A percentile compares a stretch with the other conserved stretches of the same genome.
These are phyloP conservation scores for Heterodera filipjevi DNA, from an alignment of 2,888 invertebrate genomes.

Conservation along the genomic window DNA sequence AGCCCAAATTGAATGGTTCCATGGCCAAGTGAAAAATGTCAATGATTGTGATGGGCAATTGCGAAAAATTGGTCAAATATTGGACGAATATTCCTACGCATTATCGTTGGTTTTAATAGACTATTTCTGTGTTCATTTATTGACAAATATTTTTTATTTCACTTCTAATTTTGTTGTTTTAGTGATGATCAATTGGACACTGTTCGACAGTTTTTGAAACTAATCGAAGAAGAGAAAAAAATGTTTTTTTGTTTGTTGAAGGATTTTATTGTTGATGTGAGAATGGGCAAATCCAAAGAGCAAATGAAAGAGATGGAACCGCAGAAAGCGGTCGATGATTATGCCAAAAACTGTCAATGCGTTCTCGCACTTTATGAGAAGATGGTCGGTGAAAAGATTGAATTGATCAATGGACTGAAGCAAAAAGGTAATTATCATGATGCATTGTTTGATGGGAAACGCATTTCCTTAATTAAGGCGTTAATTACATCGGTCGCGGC, in stretches of 20 bases:
- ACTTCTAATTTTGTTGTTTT: neutral
- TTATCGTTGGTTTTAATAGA: neutral
- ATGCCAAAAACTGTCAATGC: neutral
- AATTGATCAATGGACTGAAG: neutral
- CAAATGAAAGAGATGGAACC: neutral
- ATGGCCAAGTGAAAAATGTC: too few species aligned
- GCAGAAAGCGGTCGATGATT: neutral
- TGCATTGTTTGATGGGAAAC: too few species aligned
- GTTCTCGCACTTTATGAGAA: neutral
- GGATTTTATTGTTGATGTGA: neutral
- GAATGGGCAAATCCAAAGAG: neutral
- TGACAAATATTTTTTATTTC: too few species aligned
- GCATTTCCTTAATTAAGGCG: neutral
- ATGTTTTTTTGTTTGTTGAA: neutral
- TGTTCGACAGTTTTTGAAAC: neutral
- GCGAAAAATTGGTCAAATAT: neutral
- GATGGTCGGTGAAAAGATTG: neutral
- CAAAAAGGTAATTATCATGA: neutral
- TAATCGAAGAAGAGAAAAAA: neutral
- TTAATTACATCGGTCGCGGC: neutral
- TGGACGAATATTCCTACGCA: neutral
- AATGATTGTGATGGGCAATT: neutral
- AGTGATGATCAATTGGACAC: neutral
- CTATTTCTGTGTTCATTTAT: too few species aligned
- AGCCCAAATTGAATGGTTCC: too few species aligned